phyloP scores from a whole-genome alignment of 2,113 vertebrate species.

The Protobothrops flavoviridis region DNA sequence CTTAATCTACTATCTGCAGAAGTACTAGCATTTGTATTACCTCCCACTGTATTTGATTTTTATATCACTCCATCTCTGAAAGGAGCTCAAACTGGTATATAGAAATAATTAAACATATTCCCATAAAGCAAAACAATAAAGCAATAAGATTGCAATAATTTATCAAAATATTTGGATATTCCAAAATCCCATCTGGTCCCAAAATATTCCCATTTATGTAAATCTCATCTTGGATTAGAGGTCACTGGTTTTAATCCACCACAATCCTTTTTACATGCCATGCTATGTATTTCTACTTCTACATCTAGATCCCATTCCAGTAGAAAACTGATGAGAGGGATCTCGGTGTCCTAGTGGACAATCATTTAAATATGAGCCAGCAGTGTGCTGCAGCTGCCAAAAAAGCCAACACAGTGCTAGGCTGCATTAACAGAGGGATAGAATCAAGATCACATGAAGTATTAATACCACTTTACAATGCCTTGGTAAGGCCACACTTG shows the following conservation, averaged over 20 bases:
- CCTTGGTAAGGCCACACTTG: no score
- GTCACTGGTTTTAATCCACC: background rate
- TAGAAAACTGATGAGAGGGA: no score
- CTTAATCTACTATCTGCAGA: background rate
- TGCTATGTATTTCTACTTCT: background rate
- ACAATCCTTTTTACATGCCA: background rate
- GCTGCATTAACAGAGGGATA: no score
- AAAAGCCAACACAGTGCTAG: no score
- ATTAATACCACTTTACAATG: no score
- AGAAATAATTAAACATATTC: background rate
- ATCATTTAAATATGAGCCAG: no score
- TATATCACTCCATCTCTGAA: background rate
- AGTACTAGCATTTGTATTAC: background rate
- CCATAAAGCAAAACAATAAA: background rate
- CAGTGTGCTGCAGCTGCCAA: no score
- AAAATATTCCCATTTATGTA: background rate
- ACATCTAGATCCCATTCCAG: background rate
- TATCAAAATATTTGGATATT: background rate
- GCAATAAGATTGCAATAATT: background rate
- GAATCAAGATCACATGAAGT: no score
- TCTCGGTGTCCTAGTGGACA: no score
- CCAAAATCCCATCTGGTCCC: background rate
- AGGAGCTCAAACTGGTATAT: background rate
- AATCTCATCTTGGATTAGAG: background rate
- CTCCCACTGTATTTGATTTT: background rate